These are phyloP conservation scores for Orthosia incerta DNA, from an alignment of 2,888 invertebrate genomes.

Conservation along the genomic window DNA sequence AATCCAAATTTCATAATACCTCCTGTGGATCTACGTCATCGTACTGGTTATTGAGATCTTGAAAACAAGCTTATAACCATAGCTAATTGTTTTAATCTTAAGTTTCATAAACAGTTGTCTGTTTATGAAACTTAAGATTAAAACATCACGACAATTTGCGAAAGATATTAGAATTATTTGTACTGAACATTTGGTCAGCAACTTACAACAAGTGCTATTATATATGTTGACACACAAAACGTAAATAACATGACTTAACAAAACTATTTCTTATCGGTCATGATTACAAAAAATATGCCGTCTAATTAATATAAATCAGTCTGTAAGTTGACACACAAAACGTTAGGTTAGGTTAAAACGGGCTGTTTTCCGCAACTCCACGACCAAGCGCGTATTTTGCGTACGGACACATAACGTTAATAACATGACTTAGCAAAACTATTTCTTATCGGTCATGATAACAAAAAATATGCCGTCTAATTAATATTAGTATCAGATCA, in stretches of 20 bases:
- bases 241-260: conserved; percentile 19
- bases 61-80: not conserved
- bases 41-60: too few species aligned
- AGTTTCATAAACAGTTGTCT: not conserved
- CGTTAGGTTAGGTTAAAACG: too few species aligned
- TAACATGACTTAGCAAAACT: conserved; percentile 1
- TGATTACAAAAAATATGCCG: conserved; percentile 6
- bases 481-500: conserved; percentile 5
- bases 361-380: too few species aligned
- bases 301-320: conserved; percentile 5
- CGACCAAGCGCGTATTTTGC: too few species aligned
- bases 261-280: not conserved
- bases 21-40: too few species aligned
- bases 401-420: conserved; percentile 5
- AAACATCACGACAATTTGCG: not conserved
- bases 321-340: too few species aligned
- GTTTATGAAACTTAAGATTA: too few species aligned
- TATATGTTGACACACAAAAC: not conserved
- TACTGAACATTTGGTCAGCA: not conserved
- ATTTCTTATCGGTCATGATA: conserved; percentile 10
- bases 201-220: too few species aligned
- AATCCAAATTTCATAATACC: too few species aligned
- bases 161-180: not conserved
- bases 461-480: conserved; percentile 1
- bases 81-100: not conserved